Conservation (phyloP, 2,888 invertebrate species). For the Erebia ligea region DNA sequence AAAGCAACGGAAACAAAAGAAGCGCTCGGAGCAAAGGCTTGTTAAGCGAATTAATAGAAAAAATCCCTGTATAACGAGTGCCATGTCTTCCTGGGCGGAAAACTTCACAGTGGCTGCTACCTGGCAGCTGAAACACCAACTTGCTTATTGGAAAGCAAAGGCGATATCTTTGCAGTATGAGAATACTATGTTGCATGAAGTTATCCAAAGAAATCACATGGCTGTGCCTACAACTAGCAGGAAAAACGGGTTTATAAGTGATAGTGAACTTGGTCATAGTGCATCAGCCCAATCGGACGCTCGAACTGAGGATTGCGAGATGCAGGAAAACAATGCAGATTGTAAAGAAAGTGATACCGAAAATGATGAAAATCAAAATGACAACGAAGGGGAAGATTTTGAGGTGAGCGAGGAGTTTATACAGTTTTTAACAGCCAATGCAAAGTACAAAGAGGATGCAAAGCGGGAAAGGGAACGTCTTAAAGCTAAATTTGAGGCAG, state of each 20-base stretch:
- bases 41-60: slow-evolving; percentile 41
- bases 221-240: slow-evolving; percentile 21
- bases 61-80: slow-evolving; percentile 42
- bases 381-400: slow-evolving; percentile 57
- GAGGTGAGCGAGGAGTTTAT: slow-evolving; percentile 86
- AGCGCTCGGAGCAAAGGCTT: slow-evolving; percentile 41
- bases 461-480: slow-evolving; percentile 57
- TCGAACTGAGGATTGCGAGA: neutral
- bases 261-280: slow-evolving; percentile 39
- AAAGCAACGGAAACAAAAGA: slow-evolving; percentile 44
- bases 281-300: neutral
- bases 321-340: neutral
- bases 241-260: slow-evolving; percentile 14
- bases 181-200: slow-evolving; percentile 80
- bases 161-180: slow-evolving; percentile 83
- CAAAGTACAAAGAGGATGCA: slow-evolving; percentile 77
- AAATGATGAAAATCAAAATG: slow-evolving; percentile 54
- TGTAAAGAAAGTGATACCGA: slow-evolving; percentile 46
- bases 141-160: slow-evolving; percentile 85
- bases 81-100: slow-evolving; percentile 73
- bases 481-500: slow-evolving; percentile 49
- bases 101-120: slow-evolving; percentile 66
- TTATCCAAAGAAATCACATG: slow-evolving; percentile 64
- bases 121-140: slow-evolving; percentile 82
- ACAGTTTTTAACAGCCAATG: slow-evolving; percentile 84